Percentiles rank a stretch among this genome's conserved stretches.
These are phyloP conservation scores for Campoletis sonorensis DNA, from an alignment of 1,140 invertebrate species.

Conservation along the genomic window DNA sequence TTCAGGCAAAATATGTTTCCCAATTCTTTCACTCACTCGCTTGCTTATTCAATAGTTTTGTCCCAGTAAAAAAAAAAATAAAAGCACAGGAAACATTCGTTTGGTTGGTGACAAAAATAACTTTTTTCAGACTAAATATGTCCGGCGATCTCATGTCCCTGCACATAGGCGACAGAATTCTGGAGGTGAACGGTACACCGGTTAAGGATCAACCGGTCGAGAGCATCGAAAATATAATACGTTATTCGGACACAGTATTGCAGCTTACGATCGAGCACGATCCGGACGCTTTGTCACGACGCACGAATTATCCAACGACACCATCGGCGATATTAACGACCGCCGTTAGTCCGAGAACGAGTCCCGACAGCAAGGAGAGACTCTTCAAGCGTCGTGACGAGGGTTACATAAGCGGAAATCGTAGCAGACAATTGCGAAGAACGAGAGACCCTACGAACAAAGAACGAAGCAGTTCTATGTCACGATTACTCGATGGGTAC, in stretches of 20 bases:
- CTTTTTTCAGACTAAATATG: constrained; percentile 84
- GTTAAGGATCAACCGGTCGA: constrained; percentile 87
- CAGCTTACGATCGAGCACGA: constrained; percentile 94
- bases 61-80: not conserved
- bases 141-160: constrained; percentile 88
- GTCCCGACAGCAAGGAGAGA: constrained; percentile 79
- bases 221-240: constrained; percentile 86
- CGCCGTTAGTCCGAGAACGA: constrained; percentile 69
- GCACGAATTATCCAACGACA: constrained; percentile 70
- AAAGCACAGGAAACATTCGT: not conserved
- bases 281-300: constrained; percentile 82
- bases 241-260: constrained; percentile 84
- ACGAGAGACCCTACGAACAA: constrained; percentile 80
- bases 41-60: not conserved
- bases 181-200: constrained; percentile 94
- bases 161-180: constrained; percentile 92
- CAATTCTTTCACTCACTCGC: not conserved
- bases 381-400: constrained; percentile 84
- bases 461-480: constrained; percentile 91
- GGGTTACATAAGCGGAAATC: constrained; percentile 78
- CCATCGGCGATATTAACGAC: constrained; percentile 71
- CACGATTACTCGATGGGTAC: constrained; percentile 87
- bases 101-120: constrained; percentile 26
- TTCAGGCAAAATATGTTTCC: too few relatives aligned
- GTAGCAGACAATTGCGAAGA: constrained; percentile 78